These are phyloP conservation scores for Osmoderma eremita DNA, from an alignment of 2,888 invertebrate species.

Conservation along the genomic window DNA sequence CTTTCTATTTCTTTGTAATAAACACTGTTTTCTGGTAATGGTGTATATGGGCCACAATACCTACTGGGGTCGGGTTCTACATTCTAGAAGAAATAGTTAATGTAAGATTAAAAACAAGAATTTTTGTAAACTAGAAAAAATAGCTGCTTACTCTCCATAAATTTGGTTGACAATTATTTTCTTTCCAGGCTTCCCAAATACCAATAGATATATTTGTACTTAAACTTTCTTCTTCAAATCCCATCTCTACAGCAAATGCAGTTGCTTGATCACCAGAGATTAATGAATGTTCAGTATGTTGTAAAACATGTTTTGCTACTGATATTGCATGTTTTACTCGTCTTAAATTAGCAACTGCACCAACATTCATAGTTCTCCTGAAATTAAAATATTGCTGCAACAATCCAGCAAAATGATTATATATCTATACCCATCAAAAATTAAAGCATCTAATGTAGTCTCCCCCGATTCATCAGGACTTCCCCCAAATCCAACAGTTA, in stretches of 20 bases:
- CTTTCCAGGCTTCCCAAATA: constrained; percentile 82
- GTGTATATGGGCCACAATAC: constrained; percentile 88
- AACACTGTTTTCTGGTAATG: constrained; percentile 51
- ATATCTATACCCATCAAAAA: constrained; percentile 92
- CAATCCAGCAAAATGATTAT: too few relatives aligned
- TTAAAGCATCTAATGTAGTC: constrained; percentile 94
- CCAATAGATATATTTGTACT: constrained; percentile 75
- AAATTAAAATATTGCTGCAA: background rate
- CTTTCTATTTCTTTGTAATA: constrained; percentile 37
- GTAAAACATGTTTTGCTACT: constrained; percentile 92
- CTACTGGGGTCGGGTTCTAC: constrained; percentile 84
- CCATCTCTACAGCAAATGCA: constrained; percentile 89
- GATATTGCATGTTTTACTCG: constrained; percentile 86
- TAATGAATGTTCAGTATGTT: constrained; percentile 89
- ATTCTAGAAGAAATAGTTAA: constrained; percentile 72
- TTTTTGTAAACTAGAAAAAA: too few relatives aligned
- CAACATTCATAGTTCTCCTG: constrained; percentile 81
- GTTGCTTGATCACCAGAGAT: constrained; percentile 91
- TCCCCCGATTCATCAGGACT: constrained; percentile 97
- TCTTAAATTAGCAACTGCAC: constrained; percentile 87
- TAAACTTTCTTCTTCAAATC: constrained; percentile 81
- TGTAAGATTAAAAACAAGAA: too few relatives aligned
- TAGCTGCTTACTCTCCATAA: constrained; percentile 78
- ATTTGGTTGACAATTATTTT: constrained; percentile 91
- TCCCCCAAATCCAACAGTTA: constrained; percentile 95